Base-by-base conservation (phyloP, 2,888 invertebrate species). In the Lithophane leautieri region DNA sequence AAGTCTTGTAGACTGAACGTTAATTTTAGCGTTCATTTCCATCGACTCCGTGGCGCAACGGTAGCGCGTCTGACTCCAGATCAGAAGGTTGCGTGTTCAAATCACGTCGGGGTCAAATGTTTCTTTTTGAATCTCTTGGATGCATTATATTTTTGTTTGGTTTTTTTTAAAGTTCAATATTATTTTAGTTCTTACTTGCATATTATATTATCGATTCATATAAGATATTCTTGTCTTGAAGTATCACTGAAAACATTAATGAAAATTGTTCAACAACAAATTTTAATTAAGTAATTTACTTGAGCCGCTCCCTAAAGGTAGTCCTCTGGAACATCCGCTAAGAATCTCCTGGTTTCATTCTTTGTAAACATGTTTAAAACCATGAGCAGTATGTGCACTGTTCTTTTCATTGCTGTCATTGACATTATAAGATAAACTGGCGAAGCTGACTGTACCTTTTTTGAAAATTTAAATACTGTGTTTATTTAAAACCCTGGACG, bases 61-160 rank as follows among this genome's bases (percentile, higher is more conserved):
- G 98, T 98, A 98, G 98, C 98, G 98, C 98, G 98, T 98, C 98
- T 98, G 98, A 98, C 98, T 98, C 98, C 98, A 98, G 98, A 98
- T 98, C 98, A 98, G 98, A 98, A 98, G 98, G 98, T 98, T 98
- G 98, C 98, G 98, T 98, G 98, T 98, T 98, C 98, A 98, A 98
- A 98, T 98, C 98, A 98, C 98, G 98, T 98, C 98, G 98, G 98
- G 98, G 98, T 98, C 98, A 98, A 93, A 34, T 0, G 0, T 0
- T 11, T 75, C 47, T 75, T 78, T 75, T 75, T 78, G 47, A 22
- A 22, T 56, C 19, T 72, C 2, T 47, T 56, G 0, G 0, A 42
- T 67, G 14, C 4, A 78, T 74, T 76, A n/a, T 28, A 42, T 74
- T 52, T 11, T 76, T 44, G 1, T 76, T 25, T 16, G 1, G 4